A percentile compares a stretch with the other conserved stretches of the same genome.
phyloP scores from a whole-genome alignment of 2,888 invertebrate species.

The Synanthedon formicaeformis region DNA sequence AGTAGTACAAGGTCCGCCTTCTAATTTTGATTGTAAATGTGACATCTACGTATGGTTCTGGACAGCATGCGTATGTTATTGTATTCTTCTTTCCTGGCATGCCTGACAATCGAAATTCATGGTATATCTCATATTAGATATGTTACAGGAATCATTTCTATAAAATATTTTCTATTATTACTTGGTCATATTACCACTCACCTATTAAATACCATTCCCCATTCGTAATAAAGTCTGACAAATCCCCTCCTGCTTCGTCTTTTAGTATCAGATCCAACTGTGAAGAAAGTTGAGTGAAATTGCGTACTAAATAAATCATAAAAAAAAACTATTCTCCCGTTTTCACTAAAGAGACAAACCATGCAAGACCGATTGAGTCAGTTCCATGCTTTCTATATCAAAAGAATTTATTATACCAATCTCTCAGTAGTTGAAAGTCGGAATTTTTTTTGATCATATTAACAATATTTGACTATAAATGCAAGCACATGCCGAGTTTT shows the following conservation, averaged over 20 bases:
- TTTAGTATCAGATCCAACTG: constrained; percentile 97
- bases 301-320: not conserved
- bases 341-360: constrained; percentile 7
- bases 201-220: constrained; percentile 99
- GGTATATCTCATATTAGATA: too few relatives aligned
- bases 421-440: too few relatives aligned
- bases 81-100: constrained; percentile 94
- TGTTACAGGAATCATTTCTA: too few relatives aligned
- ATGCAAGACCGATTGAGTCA: constrained; percentile 9
- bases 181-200: constrained; percentile 55
- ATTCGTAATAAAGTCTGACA: constrained; percentile 97
- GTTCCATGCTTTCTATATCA: constrained; percentile 5
- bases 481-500: not conserved
- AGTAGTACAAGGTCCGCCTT: constrained; percentile 96
- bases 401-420: not conserved
- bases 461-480: not conserved
- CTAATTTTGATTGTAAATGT: constrained; percentile 97
- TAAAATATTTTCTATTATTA: not conserved
- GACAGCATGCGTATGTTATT: constrained; percentile 92
- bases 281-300: constrained; percentile 8
- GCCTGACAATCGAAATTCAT: constrained; percentile 63
- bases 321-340: not conserved
- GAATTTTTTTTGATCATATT: too few relatives aligned
- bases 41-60: constrained; percentile 94
- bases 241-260: constrained; percentile 93